Percentiles rank a stretch among this genome's conserved stretches.
Conservation (phyloP, 2,113 vertebrate genomes). For the Anser brachyrhynchus region DNA sequence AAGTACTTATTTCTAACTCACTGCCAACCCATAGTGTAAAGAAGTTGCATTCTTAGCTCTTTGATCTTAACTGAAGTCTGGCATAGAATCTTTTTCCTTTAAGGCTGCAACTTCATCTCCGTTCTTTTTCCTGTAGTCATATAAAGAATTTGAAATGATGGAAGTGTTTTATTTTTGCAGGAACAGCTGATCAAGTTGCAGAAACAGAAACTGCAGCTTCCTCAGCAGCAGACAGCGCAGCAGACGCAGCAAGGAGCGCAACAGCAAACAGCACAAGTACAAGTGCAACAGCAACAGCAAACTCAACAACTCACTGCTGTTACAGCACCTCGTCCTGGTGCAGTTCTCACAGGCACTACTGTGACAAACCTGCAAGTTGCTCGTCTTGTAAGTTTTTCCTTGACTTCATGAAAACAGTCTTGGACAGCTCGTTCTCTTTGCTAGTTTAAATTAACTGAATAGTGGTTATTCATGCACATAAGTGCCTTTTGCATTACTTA, state of each 20-base stretch:
- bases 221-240: conserved; percentile 80
- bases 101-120: background rate
- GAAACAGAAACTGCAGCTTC: conserved; percentile 85
- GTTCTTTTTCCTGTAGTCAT: background rate
- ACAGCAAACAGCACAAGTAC: conserved; percentile 80
- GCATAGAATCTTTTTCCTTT: background rate
- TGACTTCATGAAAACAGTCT: background rate
- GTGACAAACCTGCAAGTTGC: conserved; percentile 90
- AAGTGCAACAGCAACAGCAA: conserved; percentile 83
- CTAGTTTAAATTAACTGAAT: background rate
- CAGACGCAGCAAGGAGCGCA: conserved; percentile 74
- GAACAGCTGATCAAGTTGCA: conserved; percentile 86
- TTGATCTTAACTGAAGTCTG: background rate
- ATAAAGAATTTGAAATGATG: background rate
- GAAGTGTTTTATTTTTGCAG: conserved; percentile 62
- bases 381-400: conserved; percentile 85
- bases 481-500: background rate
- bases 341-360: conserved; percentile 85
- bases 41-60: background rate
- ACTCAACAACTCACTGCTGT: conserved; percentile 89
- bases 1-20: background rate
- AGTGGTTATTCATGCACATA: background rate
- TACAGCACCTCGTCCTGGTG: conserved; percentile 83
- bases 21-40: background rate
- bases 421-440: background rate